Evolutionary conservation across 2,113 vertebrate species (phyloP).

Genomic region (Forbesichthys agassizii): DNA sequence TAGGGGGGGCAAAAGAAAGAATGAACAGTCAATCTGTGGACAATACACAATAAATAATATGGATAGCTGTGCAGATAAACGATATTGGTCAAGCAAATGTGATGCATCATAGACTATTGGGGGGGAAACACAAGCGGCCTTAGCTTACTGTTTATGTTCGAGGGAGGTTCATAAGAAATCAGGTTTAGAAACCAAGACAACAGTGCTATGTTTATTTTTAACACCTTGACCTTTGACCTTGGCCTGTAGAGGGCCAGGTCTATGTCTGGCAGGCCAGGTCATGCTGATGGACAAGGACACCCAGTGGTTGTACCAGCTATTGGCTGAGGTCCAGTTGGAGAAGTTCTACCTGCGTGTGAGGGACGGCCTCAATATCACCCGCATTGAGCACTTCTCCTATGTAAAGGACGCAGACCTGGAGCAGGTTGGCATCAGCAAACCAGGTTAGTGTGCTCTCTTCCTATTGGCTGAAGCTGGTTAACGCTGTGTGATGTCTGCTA

Average conservation of each 20-base stretch:
- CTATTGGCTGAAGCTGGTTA: background rate
- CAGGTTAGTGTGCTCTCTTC: slow-evolving; percentile 72
- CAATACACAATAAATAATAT: too few relatives aligned
- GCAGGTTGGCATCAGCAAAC: slow-evolving; percentile 85
- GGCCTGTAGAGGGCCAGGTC: background rate
- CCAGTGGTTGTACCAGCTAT: slow-evolving; percentile 81
- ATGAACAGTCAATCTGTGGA: too few relatives aligned
- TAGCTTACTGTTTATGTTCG: too few relatives aligned
- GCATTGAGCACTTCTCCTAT: slow-evolving; percentile 83
- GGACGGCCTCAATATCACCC: slow-evolving; percentile 86
- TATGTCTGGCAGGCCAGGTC: slow-evolving; percentile 32
- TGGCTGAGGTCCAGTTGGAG: slow-evolving; percentile 84
- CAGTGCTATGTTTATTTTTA: background rate
- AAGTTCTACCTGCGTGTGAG: slow-evolving; percentile 83
- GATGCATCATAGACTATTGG: too few relatives aligned
- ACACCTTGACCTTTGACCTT: background rate
- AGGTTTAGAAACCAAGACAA: background rate
- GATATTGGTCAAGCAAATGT: too few relatives aligned
- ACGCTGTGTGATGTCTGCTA: background rate
- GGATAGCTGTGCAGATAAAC: too few relatives aligned
- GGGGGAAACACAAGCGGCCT: too few relatives aligned
- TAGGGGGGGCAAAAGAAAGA: too few relatives aligned
- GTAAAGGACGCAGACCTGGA: slow-evolving; percentile 86
- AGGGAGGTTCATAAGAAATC: too few relatives aligned
- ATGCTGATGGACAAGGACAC: slow-evolving; percentile 83